phyloP scores from a whole-genome alignment of 2,888 invertebrate species.

The Epicampocera succincta region DNA sequence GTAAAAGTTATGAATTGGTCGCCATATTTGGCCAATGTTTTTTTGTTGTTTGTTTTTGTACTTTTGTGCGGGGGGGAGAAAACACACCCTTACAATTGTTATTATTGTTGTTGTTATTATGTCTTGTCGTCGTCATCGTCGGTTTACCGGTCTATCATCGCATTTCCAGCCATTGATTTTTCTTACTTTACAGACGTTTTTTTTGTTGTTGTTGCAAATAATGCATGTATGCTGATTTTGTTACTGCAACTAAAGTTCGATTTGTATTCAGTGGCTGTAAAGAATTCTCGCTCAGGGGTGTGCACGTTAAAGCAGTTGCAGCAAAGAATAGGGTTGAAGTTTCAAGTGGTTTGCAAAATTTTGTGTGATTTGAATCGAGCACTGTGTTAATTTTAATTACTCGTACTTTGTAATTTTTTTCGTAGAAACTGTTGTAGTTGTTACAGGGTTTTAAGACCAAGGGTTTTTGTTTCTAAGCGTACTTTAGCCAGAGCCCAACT shows the following conservation, averaged over 20 bases:
- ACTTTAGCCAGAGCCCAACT: too few species aligned
- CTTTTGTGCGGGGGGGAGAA: slow-evolving; percentile 10
- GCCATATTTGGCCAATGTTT: slow-evolving; percentile 59
- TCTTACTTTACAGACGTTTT: slow-evolving; percentile 38
- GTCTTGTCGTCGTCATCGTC: slow-evolving; percentile 28
- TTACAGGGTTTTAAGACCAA: too few species aligned
- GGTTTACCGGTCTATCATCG: slow-evolving; percentile 52
- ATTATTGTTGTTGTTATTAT: slow-evolving; percentile 35
- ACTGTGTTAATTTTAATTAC: too few species aligned
- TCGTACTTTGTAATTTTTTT: too few species aligned
- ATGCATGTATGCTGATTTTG: slow-evolving; percentile 33
- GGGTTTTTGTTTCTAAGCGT: too few species aligned
- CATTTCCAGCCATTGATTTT: slow-evolving; percentile 52
- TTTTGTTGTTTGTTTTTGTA: slow-evolving; percentile 6
- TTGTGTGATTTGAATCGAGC: too few species aligned
- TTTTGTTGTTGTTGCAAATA: slow-evolving; percentile 21
- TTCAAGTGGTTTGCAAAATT: too few species aligned
- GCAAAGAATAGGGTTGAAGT: too few species aligned
- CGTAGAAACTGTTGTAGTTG: too few species aligned
- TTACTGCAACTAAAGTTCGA: slow-evolving; percentile 6
- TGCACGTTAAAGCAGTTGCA: too few species aligned
- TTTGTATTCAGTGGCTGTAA: background rate
- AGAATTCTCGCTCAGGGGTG: background rate
- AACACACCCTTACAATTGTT: slow-evolving; percentile 53
- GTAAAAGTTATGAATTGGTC: slow-evolving; percentile 55